phyloP scores from a whole-genome alignment of 2,888 invertebrate genomes.

The Lepidonotus clava region DNA sequence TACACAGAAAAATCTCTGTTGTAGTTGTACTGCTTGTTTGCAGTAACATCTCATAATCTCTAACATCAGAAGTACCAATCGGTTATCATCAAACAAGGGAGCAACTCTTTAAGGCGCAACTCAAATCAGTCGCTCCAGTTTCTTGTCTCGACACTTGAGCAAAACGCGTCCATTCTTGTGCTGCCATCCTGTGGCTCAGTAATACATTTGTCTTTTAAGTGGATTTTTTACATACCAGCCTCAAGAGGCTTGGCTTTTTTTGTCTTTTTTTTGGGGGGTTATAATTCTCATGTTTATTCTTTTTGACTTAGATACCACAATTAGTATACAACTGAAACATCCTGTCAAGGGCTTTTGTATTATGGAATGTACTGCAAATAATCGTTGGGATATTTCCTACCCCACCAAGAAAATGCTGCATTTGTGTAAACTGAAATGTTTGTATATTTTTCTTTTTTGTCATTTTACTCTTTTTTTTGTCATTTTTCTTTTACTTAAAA shows the following conservation, averaged over 20 bases:
- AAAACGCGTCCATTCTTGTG: background rate
- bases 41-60: too few relatives aligned
- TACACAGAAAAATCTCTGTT: too few relatives aligned
- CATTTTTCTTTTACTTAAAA: background rate
- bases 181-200: background rate
- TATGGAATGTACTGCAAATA: slow-evolving; percentile 42
- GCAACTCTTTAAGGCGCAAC: too few relatives aligned
- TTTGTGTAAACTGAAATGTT: background rate
- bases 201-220: too few relatives aligned
- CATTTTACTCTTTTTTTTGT: background rate
- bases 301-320: background rate
- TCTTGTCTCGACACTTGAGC: background rate
- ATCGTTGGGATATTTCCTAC: background rate
- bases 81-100: too few relatives aligned
- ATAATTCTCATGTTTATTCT: too few relatives aligned
- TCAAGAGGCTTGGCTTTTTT: too few relatives aligned
- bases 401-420: slow-evolving; percentile 23
- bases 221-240: too few relatives aligned
- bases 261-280: too few relatives aligned
- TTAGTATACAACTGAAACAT: background rate
- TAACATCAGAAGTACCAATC: too few relatives aligned
- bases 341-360: background rate
- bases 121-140: background rate
- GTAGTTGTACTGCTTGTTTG: too few relatives aligned
- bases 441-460: slow-evolving; percentile 10